Conservation (phyloP, 2,797 vertebrate genomes). For the Cryptoprocta ferox region DNA sequence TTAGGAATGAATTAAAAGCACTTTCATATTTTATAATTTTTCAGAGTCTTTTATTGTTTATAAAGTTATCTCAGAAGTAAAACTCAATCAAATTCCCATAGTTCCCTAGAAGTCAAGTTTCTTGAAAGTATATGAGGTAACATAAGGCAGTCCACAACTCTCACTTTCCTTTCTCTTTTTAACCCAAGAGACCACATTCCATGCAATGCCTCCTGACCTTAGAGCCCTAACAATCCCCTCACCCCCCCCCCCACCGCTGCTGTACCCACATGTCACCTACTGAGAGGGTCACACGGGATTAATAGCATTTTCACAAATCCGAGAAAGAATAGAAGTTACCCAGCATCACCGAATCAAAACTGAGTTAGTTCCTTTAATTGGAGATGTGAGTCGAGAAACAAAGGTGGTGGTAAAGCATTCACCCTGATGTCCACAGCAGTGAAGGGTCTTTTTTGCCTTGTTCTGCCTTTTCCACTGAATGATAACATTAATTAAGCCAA, state of each 20-base stretch:
- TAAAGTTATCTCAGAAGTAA: slow-evolving; percentile 16
- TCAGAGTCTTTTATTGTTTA: neutral
- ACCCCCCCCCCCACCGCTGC: neutral
- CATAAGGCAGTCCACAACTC: neutral
- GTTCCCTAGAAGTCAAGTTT: slow-evolving; percentile 15
- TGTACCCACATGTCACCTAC: neutral
- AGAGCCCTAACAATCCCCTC: neutral
- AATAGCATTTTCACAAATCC: slow-evolving; percentile 30
- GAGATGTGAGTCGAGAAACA: slow-evolving; percentile 62
- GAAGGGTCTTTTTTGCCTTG: neutral
- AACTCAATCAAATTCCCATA: slow-evolving; percentile 19
- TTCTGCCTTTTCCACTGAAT: slow-evolving; percentile 34
- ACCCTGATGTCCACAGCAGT: neutral
- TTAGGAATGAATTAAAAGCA: slow-evolving; percentile 45
- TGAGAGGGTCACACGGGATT: neutral
- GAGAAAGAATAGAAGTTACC: slow-evolving; percentile 6
- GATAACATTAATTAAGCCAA: slow-evolving; percentile 53
- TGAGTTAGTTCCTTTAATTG: slow-evolving; percentile 64
- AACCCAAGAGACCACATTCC: neutral
- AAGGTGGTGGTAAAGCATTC: slow-evolving; percentile 44
- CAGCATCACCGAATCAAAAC: neutral
- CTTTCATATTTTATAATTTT: slow-evolving; percentile 48
- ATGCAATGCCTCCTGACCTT: neutral
- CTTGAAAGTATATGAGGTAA: slow-evolving; percentile 23
- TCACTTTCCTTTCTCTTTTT: neutral